Conservation (phyloP, 2,888 invertebrate species). For the Pterobdella sp. region DNA sequence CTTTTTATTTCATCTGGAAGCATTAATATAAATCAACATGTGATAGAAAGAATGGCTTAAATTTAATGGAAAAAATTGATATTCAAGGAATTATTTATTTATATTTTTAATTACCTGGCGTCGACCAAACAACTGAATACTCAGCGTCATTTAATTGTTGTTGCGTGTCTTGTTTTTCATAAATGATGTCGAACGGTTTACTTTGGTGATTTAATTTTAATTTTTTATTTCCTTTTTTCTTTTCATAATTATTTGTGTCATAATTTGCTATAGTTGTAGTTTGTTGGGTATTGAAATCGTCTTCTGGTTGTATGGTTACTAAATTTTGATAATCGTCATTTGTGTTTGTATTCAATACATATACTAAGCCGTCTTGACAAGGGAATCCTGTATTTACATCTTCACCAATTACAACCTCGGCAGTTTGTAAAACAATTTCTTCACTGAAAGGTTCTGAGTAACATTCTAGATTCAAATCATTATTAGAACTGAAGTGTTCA, state of each 20-base stretch:
- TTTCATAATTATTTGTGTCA: conserved; percentile 24
- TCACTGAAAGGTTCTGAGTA: conserved; percentile 28
- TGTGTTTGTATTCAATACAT: conserved; percentile 22
- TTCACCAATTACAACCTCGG: conserved; percentile 29
- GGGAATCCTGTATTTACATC: conserved; percentile 18
- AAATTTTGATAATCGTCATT: conserved; percentile 24
- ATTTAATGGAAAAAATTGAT: neutral
- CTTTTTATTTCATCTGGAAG: conserved; percentile 28
- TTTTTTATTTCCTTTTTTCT: conserved; percentile 21
- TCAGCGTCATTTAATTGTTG: conserved; percentile 23
- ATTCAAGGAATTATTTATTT: neutral
- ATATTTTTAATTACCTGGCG: conserved; percentile 19
- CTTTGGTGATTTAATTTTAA: conserved; percentile 12
- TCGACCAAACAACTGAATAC: conserved; percentile 26
- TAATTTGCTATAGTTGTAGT: conserved; percentile 7
- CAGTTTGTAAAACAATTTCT: conserved; percentile 29
- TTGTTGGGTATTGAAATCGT: conserved; percentile 19
- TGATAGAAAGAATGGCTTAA: too few species aligned
- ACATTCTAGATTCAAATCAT: conserved; percentile 24
- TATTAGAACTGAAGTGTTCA: conserved; percentile 25
- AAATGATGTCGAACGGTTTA: conserved; percentile 8
- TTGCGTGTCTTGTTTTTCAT: conserved; percentile 20
- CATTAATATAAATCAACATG: neutral
- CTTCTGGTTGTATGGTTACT: conserved; percentile 19
- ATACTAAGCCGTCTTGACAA: conserved; percentile 27